Percentiles rank a stretch among this genome's conserved stretches.
Conservation (phyloP, 2,797 vertebrate genomes). For the Spea hammondii region DNA sequence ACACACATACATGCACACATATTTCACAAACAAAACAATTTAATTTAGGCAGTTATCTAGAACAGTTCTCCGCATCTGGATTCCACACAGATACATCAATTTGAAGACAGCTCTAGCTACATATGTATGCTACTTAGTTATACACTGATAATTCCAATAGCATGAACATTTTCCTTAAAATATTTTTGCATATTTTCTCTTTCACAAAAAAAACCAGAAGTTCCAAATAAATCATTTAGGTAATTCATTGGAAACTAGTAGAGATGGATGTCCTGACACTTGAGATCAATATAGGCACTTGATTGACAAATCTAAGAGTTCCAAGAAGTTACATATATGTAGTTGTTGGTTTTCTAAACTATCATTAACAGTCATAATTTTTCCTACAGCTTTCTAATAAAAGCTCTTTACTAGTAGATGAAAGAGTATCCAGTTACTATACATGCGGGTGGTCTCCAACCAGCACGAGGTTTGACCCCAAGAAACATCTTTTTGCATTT, state of each 20-base stretch:
- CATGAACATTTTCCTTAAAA: conserved; percentile 22
- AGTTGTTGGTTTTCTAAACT: not conserved
- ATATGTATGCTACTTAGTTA: conserved; percentile 16
- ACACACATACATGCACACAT: conserved; percentile 4
- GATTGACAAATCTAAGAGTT: not conserved
- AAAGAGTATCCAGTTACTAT: conserved; percentile 15
- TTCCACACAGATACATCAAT: conserved; percentile 9
- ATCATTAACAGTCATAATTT: conserved; percentile 3
- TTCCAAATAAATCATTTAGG: conserved; percentile 18
- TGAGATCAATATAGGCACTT: conserved; percentile 11
- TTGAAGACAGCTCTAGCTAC: conserved; percentile 17
- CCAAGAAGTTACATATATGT: not conserved
- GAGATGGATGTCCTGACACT: conserved; percentile 5
- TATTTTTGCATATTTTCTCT: conserved; percentile 35
- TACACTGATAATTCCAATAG: conserved; percentile 16
- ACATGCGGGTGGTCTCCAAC: conserved; percentile 4
- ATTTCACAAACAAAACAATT: conserved; percentile 5
- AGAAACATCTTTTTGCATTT: conserved; percentile 53
- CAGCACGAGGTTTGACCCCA: conserved; percentile 9
- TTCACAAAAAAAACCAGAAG: conserved; percentile 24
- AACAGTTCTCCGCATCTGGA: conserved; percentile 2
- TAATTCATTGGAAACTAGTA: conserved; percentile 22
- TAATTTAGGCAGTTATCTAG: conserved; percentile 23
- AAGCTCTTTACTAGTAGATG: conserved; percentile 11
- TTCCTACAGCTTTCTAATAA: not conserved